Conservation (phyloP, 2,797 vertebrate species). For the Loris lydekkerianus region DNA sequence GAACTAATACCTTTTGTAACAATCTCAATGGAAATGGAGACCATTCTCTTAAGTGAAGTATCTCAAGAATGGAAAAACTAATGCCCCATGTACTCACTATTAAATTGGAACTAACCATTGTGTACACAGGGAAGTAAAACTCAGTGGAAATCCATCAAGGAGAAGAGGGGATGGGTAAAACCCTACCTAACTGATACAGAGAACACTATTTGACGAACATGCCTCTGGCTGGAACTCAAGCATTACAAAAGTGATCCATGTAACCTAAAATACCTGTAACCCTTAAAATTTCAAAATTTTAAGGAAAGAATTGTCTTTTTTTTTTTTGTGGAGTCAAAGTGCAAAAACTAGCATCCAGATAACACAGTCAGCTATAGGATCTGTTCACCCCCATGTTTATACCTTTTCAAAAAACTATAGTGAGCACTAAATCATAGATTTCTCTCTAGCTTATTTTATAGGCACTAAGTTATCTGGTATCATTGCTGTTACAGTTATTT, state of each 20-base stretch:
- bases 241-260: neutral
- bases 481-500: neutral
- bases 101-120: neutral
- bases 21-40: neutral
- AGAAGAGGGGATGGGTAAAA: neutral
- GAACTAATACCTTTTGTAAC: neutral
- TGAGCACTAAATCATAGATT: neutral
- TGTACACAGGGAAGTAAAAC: neutral
- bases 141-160: neutral
- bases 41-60: neutral
- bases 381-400: neutral
- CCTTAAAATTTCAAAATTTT: neutral
- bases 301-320: neutral
- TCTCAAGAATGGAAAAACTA: neutral
- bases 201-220: neutral
- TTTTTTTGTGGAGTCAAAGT: neutral
- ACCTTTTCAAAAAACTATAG: constrained; percentile 8
- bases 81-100: neutral
- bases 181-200: neutral
- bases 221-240: neutral
- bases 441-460: neutral
- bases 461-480: neutral
- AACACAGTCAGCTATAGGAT: neutral
- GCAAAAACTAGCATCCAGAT: neutral
- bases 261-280: neutral